phyloP scores from a whole-genome alignment of 2,888 invertebrate genomes.

The Metellina segmentata region DNA sequence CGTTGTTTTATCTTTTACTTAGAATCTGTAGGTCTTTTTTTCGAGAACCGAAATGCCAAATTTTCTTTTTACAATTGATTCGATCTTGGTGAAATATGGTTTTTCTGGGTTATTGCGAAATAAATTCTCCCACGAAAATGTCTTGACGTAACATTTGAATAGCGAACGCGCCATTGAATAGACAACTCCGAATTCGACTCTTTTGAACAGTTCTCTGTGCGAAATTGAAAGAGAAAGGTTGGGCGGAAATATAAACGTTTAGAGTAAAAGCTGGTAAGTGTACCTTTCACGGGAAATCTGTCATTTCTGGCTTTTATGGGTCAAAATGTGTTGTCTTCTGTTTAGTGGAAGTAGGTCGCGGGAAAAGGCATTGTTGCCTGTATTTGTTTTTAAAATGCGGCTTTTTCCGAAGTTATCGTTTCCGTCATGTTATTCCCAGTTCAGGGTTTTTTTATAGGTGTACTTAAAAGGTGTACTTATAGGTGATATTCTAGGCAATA shows the following conservation, averaged over 20 bases:
- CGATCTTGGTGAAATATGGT: neutral
- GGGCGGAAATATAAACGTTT: conserved; percentile 9
- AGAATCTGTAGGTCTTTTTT: too few species aligned
- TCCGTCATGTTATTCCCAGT: too few species aligned
- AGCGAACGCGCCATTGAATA: neutral
- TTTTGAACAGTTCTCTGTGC: neutral
- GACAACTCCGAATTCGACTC: neutral
- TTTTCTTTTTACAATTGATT: neutral
- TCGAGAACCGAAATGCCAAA: neutral
- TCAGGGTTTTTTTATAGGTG: too few species aligned
- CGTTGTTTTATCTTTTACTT: too few species aligned
- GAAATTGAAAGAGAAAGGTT: neutral
- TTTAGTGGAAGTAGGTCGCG: conserved; percentile 57
- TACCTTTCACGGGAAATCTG: conserved; percentile 58
- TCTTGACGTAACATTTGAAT: neutral
- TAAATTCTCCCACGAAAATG: too few species aligned
- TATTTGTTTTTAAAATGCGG: conserved; percentile 50
- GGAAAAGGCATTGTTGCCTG: conserved; percentile 65
- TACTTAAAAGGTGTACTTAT: too few species aligned
- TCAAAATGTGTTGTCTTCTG: conserved; percentile 52
- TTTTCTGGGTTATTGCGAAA: neutral
- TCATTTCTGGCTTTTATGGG: conserved; percentile 67
- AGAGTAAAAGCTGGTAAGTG: conserved; percentile 36
- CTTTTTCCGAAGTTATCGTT: conserved; percentile 17
- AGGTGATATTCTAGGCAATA: too few species aligned